These are phyloP conservation scores for Pipistrellus pygmaeus DNA, from an alignment of 2,797 vertebrate genomes.

Conservation along the genomic window DNA sequence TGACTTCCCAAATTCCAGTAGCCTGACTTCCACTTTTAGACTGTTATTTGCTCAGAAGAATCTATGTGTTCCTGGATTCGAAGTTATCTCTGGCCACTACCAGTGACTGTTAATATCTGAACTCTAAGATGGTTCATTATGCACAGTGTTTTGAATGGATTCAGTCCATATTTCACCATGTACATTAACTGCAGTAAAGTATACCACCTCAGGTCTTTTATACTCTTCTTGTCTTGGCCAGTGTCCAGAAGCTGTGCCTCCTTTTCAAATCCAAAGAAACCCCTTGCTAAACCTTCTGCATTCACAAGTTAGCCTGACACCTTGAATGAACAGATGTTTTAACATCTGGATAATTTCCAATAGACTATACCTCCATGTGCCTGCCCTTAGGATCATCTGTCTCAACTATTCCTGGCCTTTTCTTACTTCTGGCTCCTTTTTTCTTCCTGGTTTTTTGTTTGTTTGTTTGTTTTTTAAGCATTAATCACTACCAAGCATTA, in stretches of 20 bases:
- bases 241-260: background rate
- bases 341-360: slow-evolving; percentile 10
- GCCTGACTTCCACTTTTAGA: background rate
- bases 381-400: background rate
- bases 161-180: background rate
- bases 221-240: background rate
- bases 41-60: background rate
- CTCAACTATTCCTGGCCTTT: background rate
- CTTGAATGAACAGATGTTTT: slow-evolving; percentile 8
- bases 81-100: background rate
- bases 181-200: slow-evolving; percentile 28
- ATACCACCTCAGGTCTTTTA: background rate
- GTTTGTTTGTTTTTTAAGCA: background rate
- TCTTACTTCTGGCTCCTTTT: background rate
- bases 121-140: background rate
- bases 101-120: background rate
- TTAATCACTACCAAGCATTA: background rate
- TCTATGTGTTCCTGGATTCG: background rate
- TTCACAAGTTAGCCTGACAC: background rate
- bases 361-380: background rate
- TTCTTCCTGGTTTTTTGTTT: background rate
- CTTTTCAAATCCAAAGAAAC: background rate
- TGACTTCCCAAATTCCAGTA: background rate
- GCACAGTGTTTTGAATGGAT: background rate
- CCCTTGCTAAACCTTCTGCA: background rate